A percentile compares a stretch with the other conserved stretches of the same genome.
phyloP scores from a whole-genome alignment of 2,113 vertebrate species.

The Stictonetta naevosa region DNA sequence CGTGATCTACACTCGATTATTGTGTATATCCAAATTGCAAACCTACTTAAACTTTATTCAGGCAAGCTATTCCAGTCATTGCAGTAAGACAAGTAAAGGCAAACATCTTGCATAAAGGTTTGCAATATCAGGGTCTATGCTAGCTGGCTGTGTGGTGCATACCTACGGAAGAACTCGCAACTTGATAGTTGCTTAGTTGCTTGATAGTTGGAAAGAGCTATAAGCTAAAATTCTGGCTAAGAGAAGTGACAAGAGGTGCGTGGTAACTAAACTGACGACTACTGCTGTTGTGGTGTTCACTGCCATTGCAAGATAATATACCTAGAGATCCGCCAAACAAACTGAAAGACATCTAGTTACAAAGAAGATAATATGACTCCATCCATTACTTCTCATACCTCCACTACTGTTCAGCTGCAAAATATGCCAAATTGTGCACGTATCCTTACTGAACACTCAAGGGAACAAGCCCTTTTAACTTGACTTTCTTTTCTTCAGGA shows the following conservation, averaged over 20 bases:
- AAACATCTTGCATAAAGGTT: not conserved
- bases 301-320: not conserved
- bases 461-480: not conserved
- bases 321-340: not conserved
- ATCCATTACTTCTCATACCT: not conserved
- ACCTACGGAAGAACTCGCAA: not conserved
- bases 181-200: not conserved
- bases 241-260: not conserved
- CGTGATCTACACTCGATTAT: not conserved
- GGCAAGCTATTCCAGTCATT: not conserved
- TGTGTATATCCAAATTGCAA: not conserved
- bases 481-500: not conserved
- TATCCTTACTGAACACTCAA: not conserved
- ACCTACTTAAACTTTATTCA: not conserved
- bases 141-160: fast-evolving
- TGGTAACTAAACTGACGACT: not conserved
- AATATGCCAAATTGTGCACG: not conserved
- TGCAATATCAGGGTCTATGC: not conserved
- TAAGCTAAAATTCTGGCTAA: not conserved
- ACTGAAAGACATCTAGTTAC: not conserved
- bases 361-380: not conserved
- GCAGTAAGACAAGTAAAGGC: not conserved
- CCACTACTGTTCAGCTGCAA: not conserved
- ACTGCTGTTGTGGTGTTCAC: not conserved
- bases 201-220: not conserved